Conservation (phyloP, 2,888 invertebrate species). For the Aquatica leii region DNA sequence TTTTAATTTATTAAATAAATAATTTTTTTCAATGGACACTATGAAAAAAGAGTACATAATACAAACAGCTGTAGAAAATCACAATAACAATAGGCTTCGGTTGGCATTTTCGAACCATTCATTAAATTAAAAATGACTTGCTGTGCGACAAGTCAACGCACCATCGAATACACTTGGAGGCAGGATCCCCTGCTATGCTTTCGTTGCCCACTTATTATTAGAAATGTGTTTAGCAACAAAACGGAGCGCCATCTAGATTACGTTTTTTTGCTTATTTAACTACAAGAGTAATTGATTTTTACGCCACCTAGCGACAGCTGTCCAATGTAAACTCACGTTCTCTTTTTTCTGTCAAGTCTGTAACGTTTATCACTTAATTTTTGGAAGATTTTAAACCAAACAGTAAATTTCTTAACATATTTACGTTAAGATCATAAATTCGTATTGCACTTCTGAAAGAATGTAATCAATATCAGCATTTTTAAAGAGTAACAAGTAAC, state of each 20-base stretch:
- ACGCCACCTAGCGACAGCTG: background rate
- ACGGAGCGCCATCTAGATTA: constrained; percentile 1
- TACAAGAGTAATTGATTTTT: background rate
- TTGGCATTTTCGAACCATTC: constrained; percentile 29
- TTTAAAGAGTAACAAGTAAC: too few species aligned
- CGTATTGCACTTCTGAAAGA: too few species aligned
- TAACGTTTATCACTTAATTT: too few species aligned
- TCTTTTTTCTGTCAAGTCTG: too few species aligned
- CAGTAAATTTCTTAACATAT: too few species aligned
- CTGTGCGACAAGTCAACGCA: constrained; percentile 28
- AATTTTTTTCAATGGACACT: constrained; percentile 15
- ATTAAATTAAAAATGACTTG: constrained; percentile 25
- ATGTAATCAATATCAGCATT: too few species aligned
- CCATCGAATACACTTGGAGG: constrained; percentile 14
- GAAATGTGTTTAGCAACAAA: constrained; percentile 13
- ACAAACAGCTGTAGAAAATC: constrained; percentile 16
- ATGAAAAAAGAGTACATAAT: constrained; percentile 14
- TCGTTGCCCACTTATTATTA: constrained; percentile 10
- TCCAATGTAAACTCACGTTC: too few species aligned
- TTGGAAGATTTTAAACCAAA: too few species aligned
- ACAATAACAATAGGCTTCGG: constrained; percentile 17
- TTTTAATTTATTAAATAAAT: constrained; percentile 13
- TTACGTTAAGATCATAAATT: too few species aligned
- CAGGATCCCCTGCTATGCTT: constrained; percentile 17
- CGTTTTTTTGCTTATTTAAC: background rate